These are phyloP conservation scores for Fregata magnificens DNA, from an alignment of 2,113 vertebrate species.

Conservation along the genomic window DNA sequence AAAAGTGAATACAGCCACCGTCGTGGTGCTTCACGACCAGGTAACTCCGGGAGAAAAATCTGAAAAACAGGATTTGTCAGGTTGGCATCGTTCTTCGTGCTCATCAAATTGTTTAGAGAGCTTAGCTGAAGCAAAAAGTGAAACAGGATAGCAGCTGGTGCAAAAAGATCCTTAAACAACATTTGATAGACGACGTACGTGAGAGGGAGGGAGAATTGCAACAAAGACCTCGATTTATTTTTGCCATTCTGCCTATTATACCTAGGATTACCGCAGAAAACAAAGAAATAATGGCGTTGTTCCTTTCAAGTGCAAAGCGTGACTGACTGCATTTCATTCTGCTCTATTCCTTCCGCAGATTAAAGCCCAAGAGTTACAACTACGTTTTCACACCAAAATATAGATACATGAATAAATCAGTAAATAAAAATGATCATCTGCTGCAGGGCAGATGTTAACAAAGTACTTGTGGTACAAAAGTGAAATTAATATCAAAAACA, in stretches of 20 bases:
- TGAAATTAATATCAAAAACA: constrained; percentile 34
- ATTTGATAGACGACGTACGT: neutral
- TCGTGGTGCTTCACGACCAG: rapidly evolving
- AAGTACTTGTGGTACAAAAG: constrained; percentile 4
- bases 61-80: neutral
- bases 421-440: neutral
- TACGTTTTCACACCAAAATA: constrained; percentile 21
- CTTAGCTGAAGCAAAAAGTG: constrained; percentile 18
- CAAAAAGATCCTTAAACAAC: constrained; percentile 26
- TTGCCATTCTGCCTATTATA: constrained; percentile 26
- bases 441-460: constrained; percentile 54
- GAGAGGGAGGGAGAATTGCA: constrained; percentile 16
- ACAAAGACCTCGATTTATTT: constrained; percentile 32
- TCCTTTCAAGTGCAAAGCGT: constrained; percentile 56
- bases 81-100: neutral
- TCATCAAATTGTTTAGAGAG: constrained; percentile 27
- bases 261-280: constrained; percentile 28
- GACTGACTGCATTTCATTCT: constrained; percentile 54
- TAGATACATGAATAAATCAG: neutral
- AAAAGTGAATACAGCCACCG: neutral
- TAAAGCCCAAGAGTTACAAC: constrained; percentile 32
- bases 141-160: constrained; percentile 30
- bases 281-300: constrained; percentile 37
- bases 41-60: neutral
- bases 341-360: constrained; percentile 17